phyloP scores from a whole-genome alignment of 2,888 invertebrate genomes.

The Charanyca ferruginea region DNA sequence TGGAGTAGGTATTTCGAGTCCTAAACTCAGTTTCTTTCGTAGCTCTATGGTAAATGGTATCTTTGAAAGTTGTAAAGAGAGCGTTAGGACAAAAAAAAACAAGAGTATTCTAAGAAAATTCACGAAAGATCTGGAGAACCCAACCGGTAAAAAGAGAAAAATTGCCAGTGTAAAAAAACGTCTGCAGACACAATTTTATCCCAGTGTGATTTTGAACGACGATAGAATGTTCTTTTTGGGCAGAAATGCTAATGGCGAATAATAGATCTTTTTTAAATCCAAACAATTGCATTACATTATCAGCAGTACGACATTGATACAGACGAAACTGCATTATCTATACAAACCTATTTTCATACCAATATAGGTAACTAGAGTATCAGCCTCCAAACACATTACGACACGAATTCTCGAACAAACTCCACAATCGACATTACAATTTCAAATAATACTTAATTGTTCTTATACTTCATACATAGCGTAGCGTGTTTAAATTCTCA shows the following conservation, averaged over 20 bases:
- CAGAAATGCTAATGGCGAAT: too few relatives aligned
- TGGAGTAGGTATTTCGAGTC: too few relatives aligned
- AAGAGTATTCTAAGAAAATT: conserved; percentile 6
- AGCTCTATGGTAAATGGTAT: background rate
- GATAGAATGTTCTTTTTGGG: too few relatives aligned
- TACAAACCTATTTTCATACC: conserved; percentile 11
- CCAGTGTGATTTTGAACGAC: background rate
- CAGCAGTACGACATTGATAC: conserved; percentile 11
- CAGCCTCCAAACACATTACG: conserved; percentile 23
- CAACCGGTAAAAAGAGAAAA: background rate
- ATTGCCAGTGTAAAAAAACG: background rate
- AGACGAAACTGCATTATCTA: background rate
- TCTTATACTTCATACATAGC: conserved; percentile 29
- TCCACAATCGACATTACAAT: conserved; percentile 37
- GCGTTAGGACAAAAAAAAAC: conserved; percentile 6
- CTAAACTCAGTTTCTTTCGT: conserved; percentile 4
- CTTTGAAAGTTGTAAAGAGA: conserved; percentile 5
- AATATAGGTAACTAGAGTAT: conserved; percentile 8
- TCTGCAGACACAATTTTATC: background rate
- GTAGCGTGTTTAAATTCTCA: conserved; percentile 47
- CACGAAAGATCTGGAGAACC: background rate
- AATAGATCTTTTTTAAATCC: background rate
- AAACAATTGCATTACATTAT: background rate
- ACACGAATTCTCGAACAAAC: conserved; percentile 33
- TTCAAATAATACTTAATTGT: conserved; percentile 54